These are phyloP conservation scores for Drosophila murphyi DNA, from an alignment of 1,140 invertebrate genomes.

Conservation along the genomic window DNA sequence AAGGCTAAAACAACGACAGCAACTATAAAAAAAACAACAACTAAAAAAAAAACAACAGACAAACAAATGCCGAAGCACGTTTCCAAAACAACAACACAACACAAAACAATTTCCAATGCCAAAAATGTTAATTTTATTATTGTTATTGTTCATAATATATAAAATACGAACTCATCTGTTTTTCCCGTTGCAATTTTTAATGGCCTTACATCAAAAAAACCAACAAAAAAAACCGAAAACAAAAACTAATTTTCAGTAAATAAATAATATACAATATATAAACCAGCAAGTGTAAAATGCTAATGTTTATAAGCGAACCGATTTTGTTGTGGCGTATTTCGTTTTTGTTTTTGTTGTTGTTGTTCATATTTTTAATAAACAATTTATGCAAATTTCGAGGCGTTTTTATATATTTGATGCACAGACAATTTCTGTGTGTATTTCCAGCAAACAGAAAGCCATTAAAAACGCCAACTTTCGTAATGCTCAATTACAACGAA, in stretches of 20 bases:
- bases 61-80: slow-evolving; percentile 62
- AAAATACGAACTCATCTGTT: slow-evolving; percentile 29
- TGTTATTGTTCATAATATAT: slow-evolving; percentile 31
- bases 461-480: slow-evolving; percentile 37
- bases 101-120: slow-evolving; percentile 61
- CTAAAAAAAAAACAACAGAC: slow-evolving; percentile 41
- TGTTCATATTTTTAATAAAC: not conserved
- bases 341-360: no score
- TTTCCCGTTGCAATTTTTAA: slow-evolving; percentile 37
- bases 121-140: slow-evolving; percentile 46
- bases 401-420: slow-evolving; percentile 4
- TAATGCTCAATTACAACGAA: slow-evolving; percentile 41
- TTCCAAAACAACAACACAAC: slow-evolving; percentile 32
- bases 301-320: not conserved
- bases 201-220: slow-evolving; percentile 15
- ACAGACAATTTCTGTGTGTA: not conserved
- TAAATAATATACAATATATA: slow-evolving; percentile 13
- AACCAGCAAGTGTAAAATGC: slow-evolving; percentile 6
- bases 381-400: slow-evolving; percentile 17
- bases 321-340: not conserved
- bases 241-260: not conserved
- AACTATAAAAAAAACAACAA: slow-evolving; percentile 26
- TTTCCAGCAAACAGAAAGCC: slow-evolving; percentile 33
- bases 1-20: slow-evolving; percentile 64
- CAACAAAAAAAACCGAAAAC: not conserved